Base-by-base conservation (phyloP, 2,113 vertebrate species). In the Rhabdornis inornatus region DNA sequence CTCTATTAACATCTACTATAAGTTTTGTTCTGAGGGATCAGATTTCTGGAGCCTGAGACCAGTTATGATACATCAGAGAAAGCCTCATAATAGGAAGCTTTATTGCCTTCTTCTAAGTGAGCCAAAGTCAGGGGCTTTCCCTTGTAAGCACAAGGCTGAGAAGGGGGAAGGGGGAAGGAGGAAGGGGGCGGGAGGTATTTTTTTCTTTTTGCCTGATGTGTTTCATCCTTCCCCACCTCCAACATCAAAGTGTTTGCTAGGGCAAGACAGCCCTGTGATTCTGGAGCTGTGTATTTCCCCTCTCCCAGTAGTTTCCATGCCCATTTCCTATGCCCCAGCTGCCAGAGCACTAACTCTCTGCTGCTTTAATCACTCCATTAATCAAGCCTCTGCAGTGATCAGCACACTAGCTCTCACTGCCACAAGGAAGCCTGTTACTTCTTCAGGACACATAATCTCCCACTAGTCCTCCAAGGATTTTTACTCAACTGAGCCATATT, bases 191-290 rank as follows among this genome's bases (percentile, higher is more conserved):
- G 75, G 75, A 74, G 68, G n/a, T 52, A 72, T 87, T 96, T 91
- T 92, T 89, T 83, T 47, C 47, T 90, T 86, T 95, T 95, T 96
- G 93, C 93, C 92, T 97, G 96, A 82, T 97, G 96, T 94, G 96
- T 97, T 97, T 96, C 95, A 96, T 97, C 96, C 93, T 96, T 96
- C 94, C 90, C 96, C 95, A 96, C 95, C 95, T 97, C 93, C 83
- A 75, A 97, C 96, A 96, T 97, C 96, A 96, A 97, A 97, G 96
- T 89, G 79, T 94, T 96, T 75, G 86, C 88, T 90, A 94, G 90
- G 96, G 95, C 92, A 95, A 94, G 80, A 71, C 83, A 93, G 88
- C 40, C 65, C 72, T 90, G 80, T 96, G 92, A 96, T 93, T 95
- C 94, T 97, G 94, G 72, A 96, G 88, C 90, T 94, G 76, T 94